phyloP scores from a whole-genome alignment of 2,113 vertebrate species.

The Hippocampus zosterae region DNA sequence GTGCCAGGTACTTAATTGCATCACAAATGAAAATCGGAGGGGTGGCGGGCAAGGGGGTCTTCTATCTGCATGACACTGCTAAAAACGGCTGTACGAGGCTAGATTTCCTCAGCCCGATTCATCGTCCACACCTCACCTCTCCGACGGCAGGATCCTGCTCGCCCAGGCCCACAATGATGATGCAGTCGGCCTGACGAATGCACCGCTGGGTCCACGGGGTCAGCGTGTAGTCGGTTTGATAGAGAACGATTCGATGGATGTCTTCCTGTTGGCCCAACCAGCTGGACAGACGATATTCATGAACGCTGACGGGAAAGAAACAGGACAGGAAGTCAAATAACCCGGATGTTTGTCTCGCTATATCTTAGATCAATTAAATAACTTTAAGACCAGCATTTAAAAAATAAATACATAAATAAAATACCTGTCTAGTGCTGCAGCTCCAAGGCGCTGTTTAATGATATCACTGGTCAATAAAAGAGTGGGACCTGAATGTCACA shows the following conservation, averaged over 20 bases:
- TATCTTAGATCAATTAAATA: background rate
- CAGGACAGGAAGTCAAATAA: background rate
- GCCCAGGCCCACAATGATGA: slow-evolving; percentile 90
- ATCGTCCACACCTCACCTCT: slow-evolving; percentile 71
- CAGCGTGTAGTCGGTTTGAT: slow-evolving; percentile 86
- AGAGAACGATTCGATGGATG: slow-evolving; percentile 90
- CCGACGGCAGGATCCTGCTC: slow-evolving; percentile 89
- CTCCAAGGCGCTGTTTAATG: slow-evolving; percentile 85
- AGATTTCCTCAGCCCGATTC: too few species aligned
- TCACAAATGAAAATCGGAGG: too few species aligned
- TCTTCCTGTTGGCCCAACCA: slow-evolving; percentile 98
- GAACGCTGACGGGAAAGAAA: slow-evolving; percentile 69
- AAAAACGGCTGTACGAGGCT: too few species aligned
- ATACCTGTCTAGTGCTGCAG: slow-evolving; percentile 88
- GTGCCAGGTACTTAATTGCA: too few species aligned
- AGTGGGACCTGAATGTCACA: slow-evolving; percentile 74
- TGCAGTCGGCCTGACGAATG: slow-evolving; percentile 91
- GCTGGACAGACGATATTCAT: slow-evolving; percentile 90
- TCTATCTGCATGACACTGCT: too few species aligned
- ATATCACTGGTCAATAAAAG: slow-evolving; percentile 87
- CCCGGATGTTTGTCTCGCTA: background rate
- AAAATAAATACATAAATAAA: background rate
- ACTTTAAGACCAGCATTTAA: background rate
- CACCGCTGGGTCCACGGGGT: slow-evolving; percentile 95
- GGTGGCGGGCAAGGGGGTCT: too few species aligned